Percentiles rank a stretch among this genome's conserved stretches.
Evolutionary conservation across 2,797 vertebrate species (phyloP).

Genomic region (Lagocephalus sceleratus): DNA sequence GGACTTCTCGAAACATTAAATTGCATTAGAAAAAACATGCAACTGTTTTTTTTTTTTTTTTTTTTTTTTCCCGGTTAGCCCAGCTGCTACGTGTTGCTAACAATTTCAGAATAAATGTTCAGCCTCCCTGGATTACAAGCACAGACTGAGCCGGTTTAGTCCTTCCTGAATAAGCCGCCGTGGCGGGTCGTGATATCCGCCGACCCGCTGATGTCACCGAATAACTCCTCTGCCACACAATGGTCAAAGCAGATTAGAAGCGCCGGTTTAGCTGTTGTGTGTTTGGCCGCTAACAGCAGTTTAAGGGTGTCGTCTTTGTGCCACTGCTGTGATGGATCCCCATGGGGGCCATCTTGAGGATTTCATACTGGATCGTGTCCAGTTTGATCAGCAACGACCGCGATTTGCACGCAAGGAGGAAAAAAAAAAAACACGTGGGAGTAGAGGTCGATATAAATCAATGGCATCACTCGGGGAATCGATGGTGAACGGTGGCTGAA

Average conservation of each 20-base stretch:
- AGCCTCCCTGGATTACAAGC: conserved; percentile 25
- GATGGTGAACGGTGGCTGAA: conserved; percentile 53
- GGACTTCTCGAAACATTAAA: no score
- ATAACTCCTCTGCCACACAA: conserved; percentile 28
- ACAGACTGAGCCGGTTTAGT: conserved; percentile 14
- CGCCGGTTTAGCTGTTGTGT: not conserved
- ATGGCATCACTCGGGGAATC: conserved; percentile 51
- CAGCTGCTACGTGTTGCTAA: not conserved
- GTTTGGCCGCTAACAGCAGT: conserved; percentile 4
- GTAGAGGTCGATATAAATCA: conserved; percentile 44
- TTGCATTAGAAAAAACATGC: no score
- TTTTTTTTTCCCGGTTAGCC: no score
- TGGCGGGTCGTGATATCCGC: conserved; percentile 6
- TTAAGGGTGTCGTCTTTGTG: conserved; percentile 23
- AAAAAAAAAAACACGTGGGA: conserved; percentile 27
- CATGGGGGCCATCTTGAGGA: conserved; percentile 21
- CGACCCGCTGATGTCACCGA: not conserved
- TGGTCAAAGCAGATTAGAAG: conserved; percentile 20
- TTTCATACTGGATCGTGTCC: conserved; percentile 31
- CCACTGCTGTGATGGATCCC: conserved; percentile 28
- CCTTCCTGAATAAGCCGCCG: conserved; percentile 19
- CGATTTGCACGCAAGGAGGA: conserved; percentile 52
- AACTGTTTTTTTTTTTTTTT: no score
- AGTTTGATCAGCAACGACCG: conserved; percentile 46
- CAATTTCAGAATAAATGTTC: conserved; percentile 8